These are phyloP conservation scores for Drosophila fulvimacula DNA, from an alignment of 2,888 invertebrate species.

Conservation along the genomic window DNA sequence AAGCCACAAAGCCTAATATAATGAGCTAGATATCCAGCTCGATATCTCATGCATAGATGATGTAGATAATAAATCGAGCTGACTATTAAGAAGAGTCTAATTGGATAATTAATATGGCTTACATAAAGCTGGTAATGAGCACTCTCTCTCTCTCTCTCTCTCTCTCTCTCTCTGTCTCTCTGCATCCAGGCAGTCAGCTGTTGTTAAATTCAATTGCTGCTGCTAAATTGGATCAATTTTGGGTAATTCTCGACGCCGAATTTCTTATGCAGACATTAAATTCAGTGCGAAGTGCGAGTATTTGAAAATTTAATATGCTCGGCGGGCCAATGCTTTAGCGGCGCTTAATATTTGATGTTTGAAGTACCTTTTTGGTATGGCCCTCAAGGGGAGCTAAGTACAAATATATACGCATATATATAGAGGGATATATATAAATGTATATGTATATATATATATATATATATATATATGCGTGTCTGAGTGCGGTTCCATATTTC, in stretches of 20 bases:
- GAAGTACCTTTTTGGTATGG: conserved; percentile 34
- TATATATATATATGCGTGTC: conserved; percentile 1
- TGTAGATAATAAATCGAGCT: too few species aligned
- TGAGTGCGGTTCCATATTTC: conserved; percentile 30
- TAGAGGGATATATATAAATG: too few species aligned
- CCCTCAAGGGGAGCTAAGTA: conserved; percentile 31
- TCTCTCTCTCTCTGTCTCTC: too few species aligned
- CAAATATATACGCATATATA: background rate
- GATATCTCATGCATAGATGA: background rate
- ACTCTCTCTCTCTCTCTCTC: too few species aligned
- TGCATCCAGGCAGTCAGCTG: too few species aligned
- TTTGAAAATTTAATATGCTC: conserved; percentile 63
- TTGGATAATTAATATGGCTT: background rate
- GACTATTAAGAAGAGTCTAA: background rate
- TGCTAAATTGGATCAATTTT: conserved; percentile 47
- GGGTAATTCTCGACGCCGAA: conserved; percentile 1
- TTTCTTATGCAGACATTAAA: conserved; percentile 36
- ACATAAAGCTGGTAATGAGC: too few species aligned
- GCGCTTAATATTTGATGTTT: conserved; percentile 68
- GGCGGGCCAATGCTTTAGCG: conserved; percentile 50
- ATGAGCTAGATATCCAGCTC: background rate
- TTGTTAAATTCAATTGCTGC: conserved; percentile 55
- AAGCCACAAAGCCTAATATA: background rate
- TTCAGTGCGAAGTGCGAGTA: conserved; percentile 33
- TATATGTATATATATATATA: background rate